Evolutionary conservation across 2,888 invertebrate genomes (phyloP).

Genomic region (Piscicola geometra): DNA sequence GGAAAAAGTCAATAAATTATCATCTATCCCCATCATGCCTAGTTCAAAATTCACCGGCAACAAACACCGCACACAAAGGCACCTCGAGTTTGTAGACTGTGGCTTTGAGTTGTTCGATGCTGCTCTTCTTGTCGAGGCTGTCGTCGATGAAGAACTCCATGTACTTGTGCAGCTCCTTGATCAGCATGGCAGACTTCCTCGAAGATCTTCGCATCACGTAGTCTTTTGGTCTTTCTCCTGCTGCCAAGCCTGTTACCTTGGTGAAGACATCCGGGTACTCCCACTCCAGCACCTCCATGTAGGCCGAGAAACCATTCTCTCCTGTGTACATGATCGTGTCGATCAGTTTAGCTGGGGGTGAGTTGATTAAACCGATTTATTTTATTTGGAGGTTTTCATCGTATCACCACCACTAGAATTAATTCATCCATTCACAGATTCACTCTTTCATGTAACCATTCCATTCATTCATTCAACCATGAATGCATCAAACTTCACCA

Average conservation of each 20-base stretch:
- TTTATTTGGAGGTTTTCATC: too few species aligned
- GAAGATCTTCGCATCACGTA: not conserved
- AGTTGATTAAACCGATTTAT: too few species aligned
- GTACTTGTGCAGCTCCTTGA: constrained; percentile 20
- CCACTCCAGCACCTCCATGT: constrained; percentile 26
- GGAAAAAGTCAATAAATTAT: too few species aligned
- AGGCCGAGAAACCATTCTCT: not conserved
- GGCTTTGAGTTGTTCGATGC: constrained; percentile 3
- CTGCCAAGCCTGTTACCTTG: not conserved
- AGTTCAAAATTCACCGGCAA: too few species aligned
- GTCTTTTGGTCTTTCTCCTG: not conserved
- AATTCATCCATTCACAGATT: too few species aligned
- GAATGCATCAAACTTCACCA: too few species aligned
- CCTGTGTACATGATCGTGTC: constrained; percentile 28
- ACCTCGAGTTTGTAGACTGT: not conserved
- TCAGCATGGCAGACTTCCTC: constrained; percentile 10
- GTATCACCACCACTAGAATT: too few species aligned
- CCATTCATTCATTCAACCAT: too few species aligned
- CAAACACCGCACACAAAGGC: too few species aligned
- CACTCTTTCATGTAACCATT: too few species aligned
- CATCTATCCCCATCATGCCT: too few species aligned
- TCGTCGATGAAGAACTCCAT: constrained; percentile 16
- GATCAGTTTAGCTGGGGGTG: constrained; percentile 3
- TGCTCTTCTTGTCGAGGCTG: constrained; percentile 1
- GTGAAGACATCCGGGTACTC: constrained; percentile 18